Evolutionary conservation across 2,797 vertebrate species (phyloP).

Genomic region (Coregonus suidteri): DNA sequence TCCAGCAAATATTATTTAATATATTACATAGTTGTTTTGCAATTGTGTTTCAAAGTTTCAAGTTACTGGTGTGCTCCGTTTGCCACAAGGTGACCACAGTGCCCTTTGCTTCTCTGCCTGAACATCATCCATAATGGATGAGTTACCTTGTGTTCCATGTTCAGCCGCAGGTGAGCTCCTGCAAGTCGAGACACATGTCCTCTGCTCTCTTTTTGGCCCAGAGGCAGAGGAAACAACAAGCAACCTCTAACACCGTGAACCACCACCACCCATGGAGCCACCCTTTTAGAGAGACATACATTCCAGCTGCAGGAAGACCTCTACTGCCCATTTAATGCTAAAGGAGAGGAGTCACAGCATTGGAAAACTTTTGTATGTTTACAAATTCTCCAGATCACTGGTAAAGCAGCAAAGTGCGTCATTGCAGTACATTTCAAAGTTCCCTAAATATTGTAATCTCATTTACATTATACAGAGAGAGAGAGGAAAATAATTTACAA

Average conservation of each 20-base stretch:
- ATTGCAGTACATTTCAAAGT: not conserved
- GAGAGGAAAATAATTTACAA: no score
- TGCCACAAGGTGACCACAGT: slow-evolving; percentile 59
- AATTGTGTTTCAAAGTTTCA: slow-evolving; percentile 12
- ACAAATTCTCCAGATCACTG: not conserved
- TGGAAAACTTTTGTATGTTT: not conserved
- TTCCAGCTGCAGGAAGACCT: not conserved
- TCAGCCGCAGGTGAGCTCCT: slow-evolving; percentile 47
- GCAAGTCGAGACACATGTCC: slow-evolving; percentile 49
- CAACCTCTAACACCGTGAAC: not conserved
- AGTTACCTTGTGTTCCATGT: slow-evolving; percentile 56
- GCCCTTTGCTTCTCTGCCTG: slow-evolving; percentile 43
- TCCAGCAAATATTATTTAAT: not conserved
- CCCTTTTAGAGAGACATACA: not conserved
- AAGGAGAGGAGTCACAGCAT: not conserved
- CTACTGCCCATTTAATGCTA: not conserved
- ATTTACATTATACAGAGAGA: not conserved
- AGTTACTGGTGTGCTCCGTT: slow-evolving; percentile 16
- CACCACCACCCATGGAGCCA: slow-evolving; percentile 17
- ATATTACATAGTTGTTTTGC: not conserved
- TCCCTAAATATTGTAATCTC: not conserved
- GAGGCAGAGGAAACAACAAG: slow-evolving; percentile 20
- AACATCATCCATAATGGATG: slow-evolving; percentile 71
- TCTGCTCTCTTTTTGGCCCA: slow-evolving; percentile 36
- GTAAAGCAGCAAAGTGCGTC: not conserved